These are phyloP conservation scores for Cydia strobilella DNA, from an alignment of 1,140 invertebrate genomes.

Conservation along the genomic window DNA sequence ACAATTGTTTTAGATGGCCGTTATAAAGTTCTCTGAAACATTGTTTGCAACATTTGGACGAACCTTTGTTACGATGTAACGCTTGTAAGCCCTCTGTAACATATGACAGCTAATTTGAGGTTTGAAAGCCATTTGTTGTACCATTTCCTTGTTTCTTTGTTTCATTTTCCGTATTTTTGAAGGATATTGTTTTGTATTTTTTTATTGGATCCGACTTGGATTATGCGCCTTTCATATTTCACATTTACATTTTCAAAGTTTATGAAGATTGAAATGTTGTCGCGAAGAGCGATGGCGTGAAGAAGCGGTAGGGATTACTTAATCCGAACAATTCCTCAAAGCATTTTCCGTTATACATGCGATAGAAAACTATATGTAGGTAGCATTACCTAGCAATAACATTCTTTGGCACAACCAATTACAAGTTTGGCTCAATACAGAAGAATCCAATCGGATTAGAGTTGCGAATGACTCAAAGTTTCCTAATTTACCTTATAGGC, in stretches of 20 bases:
- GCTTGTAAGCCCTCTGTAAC: neutral
- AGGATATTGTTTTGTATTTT: too few species aligned
- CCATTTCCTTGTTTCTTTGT: neutral
- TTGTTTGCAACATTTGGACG: too few species aligned
- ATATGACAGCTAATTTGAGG: neutral
- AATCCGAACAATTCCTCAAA: too few species aligned
- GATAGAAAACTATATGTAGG: too few species aligned
- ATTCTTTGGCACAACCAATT: neutral
- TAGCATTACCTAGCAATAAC: neutral
- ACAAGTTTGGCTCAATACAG: neutral
- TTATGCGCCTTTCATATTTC: too few species aligned
- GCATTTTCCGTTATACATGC: too few species aligned
- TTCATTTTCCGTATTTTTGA: neutral
- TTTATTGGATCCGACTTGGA: too few species aligned
- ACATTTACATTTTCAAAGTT: too few species aligned
- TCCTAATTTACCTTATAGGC: slow-evolving; percentile 2
- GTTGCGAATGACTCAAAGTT: slow-evolving; percentile 1
- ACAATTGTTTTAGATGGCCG: neutral
- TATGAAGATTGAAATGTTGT: too few species aligned
- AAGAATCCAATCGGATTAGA: neutral
- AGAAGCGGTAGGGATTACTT: too few species aligned
- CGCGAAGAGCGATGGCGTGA: too few species aligned
- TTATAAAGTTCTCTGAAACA: neutral
- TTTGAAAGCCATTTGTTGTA: neutral
- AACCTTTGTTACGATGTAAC: too few species aligned